Evolutionary conservation across 2,888 invertebrate species (phyloP), one percentile per base, ranked within the genome.

Genomic region (Malthinus seriepunctatus): DNA sequence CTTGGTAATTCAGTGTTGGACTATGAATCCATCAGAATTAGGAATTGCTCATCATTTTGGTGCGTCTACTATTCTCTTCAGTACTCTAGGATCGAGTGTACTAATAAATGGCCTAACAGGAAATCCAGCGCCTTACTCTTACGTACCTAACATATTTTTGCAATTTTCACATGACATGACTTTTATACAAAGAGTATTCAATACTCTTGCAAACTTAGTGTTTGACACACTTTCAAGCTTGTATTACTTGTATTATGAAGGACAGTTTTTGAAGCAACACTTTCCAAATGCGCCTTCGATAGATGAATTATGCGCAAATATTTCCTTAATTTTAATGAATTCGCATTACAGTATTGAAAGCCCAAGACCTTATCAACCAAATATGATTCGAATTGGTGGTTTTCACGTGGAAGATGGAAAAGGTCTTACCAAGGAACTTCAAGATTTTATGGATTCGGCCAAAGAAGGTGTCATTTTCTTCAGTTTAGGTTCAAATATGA

Each of bases 401-500:
- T 68, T 81, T 47, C 85, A 86, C 49, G 62, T 74, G 3, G 49
- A 62, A 51, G 63, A 70, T 7, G 60, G 71, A 2, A 70, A 73
- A 60, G 51, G 63, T 31, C 49, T 76, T 14, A 73, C 73, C 0
- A 59, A 66, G 52, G 82, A 85, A 66, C 69, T 86, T 0, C 77
- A 83, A 73, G 73, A 77, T n/a, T 75, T 81, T 51, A 68, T 86
- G 58, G 84, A 86, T 63, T 73, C 76, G 8, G 79, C 85, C 0
- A 77, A 73, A 50, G 65, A 84, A 45, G 86, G 86, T 1, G 83
- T 82, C 0, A 76, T 86, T 1, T 83, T 84, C 56, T 81, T 86
- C 63, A 84, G 83, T 65, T 81, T 87, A 69, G 88, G 87, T 1
- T 84, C 86, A 1, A 82, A 84, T 63, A 76, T 85, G 0, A 78